Evolutionary conservation across 2,113 vertebrate species (phyloP).

Genomic region (Eleginops maclovinus): DNA sequence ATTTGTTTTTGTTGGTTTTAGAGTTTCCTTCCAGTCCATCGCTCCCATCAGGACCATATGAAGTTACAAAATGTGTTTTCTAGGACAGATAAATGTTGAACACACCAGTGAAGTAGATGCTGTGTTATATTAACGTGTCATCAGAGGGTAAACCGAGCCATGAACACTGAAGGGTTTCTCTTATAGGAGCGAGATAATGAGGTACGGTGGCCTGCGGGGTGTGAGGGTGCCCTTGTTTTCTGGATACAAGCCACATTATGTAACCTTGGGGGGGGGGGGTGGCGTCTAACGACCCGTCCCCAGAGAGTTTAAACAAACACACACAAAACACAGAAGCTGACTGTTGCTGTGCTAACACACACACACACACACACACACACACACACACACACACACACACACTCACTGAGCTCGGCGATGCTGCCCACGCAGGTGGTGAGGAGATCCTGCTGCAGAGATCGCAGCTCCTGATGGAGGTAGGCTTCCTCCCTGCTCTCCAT

Average conservation of each 20-base stretch:
- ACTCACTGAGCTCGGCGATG: conserved; percentile 95
- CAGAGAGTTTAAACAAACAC: conserved; percentile 62
- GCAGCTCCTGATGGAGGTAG: conserved; percentile 91
- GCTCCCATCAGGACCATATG: too few species aligned
- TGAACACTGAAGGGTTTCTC: background rate
- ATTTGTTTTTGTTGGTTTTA: too few species aligned
- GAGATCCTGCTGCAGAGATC: conserved; percentile 91
- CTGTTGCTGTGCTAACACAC: conserved; percentile 24
- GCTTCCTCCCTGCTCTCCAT: conserved; percentile 85
- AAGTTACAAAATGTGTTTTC: too few species aligned
- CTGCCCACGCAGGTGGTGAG: conserved; percentile 93
- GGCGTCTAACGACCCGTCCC: conserved; percentile 44
- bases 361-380: conserved; percentile 6
- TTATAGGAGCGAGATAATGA: conserved; percentile 19
- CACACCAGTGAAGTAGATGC: too few species aligned
- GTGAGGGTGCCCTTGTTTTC: conserved; percentile 62
- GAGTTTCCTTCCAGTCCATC: too few species aligned
- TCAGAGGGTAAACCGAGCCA: background rate
- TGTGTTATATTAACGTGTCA: background rate
- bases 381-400: conserved; percentile 42
- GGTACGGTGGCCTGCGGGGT: conserved; percentile 30
- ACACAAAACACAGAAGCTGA: conserved; percentile 31
- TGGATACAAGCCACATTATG: conserved; percentile 56
- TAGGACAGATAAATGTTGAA: background rate
- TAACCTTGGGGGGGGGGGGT: conserved; percentile 17